Percentiles rank a stretch among this genome's conserved stretches.
Conservation (phyloP, 2,113 vertebrate genomes). For the Onychorhynchus coronatus region DNA sequence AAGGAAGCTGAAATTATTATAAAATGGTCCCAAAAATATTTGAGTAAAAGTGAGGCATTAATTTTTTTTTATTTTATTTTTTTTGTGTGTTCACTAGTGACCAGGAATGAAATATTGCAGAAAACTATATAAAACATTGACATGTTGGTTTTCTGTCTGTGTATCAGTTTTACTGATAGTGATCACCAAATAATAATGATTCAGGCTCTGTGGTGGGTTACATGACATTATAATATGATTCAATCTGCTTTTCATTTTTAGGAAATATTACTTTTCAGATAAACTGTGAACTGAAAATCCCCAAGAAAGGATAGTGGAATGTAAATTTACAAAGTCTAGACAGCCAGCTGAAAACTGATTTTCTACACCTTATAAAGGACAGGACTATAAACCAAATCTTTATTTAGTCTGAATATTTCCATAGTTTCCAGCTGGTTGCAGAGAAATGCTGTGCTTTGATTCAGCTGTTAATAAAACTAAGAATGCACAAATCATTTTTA, state of each 20-base stretch:
- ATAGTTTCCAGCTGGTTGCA: conserved; percentile 19
- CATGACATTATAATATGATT: conserved; percentile 31
- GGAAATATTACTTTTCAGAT: conserved; percentile 58
- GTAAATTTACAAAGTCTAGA: conserved; percentile 39
- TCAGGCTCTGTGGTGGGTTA: not conserved
- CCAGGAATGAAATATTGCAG: not conserved
- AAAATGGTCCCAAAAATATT: not conserved
- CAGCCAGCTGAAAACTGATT: conserved; percentile 36
- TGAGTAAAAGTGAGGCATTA: not conserved
- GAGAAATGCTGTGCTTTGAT: conserved; percentile 33
- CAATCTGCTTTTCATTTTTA: conserved; percentile 62
- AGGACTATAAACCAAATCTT: conserved; percentile 15
- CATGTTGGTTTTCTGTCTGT: conserved; percentile 21
- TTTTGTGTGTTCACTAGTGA: not conserved
- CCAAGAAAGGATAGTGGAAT: not conserved
- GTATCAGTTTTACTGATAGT: conserved; percentile 35
- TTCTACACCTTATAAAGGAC: conserved; percentile 30
- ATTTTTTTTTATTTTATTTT: not conserved
- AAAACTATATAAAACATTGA: not conserved
- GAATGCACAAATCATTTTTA: not conserved
- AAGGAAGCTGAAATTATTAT: not conserved
- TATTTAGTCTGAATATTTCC: conserved; percentile 35
- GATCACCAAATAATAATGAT: conserved; percentile 42
- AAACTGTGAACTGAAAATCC: conserved; percentile 27
- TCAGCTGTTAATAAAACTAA: not conserved